Evolutionary conservation across 2,888 invertebrate species (phyloP), one percentile per base, ranked within the genome.

Genomic region (Adela reaumurella): DNA sequence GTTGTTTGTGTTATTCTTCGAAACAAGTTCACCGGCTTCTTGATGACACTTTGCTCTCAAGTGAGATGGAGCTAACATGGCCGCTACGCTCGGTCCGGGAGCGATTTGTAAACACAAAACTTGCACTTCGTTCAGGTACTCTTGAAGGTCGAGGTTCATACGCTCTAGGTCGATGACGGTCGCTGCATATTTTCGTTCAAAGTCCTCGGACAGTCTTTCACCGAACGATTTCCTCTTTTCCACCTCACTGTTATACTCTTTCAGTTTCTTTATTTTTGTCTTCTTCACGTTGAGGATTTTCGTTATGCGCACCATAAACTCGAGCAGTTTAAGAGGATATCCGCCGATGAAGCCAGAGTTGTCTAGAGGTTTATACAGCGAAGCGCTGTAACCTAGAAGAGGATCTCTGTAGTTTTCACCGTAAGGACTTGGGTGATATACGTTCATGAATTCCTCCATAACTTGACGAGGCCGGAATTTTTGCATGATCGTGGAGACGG

Each of bases 111-210:
- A 88, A 61, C 93, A 92, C 58, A 86, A 86, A 52, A 84, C 80
- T 70, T 95, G 94, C 48, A 96, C 90, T 60, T 90, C 89, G 62
- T 89, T 89, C 46, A 97, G 82, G 65, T 90, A 90, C 53, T 88
- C 87, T 64, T 92, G 89, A 54, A 97, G 83, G 64, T 95, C 92
- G 57, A 85, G 84, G 70, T 97, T 97, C 74, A 97, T 86, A 61
- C 88, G 89, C 62, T 97, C 97, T 58, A 97, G 83, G 55, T 95
- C 93, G 49, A 97, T 86, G 2, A 97, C 87, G 57, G 86, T 83
- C 53, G 87, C 84, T 14, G 97, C 97, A 77, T 97, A 97, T 61
- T 88, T 88, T 57, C 90, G 85, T 67, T 96, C 93, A 67, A 96
- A 97, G 62, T 96, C 95, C 53, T 90, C 87, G 3, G 90, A 85